Base-by-base conservation (phyloP, 1,140 invertebrate species). In the Macrobrachium rosenbergii region DNA sequence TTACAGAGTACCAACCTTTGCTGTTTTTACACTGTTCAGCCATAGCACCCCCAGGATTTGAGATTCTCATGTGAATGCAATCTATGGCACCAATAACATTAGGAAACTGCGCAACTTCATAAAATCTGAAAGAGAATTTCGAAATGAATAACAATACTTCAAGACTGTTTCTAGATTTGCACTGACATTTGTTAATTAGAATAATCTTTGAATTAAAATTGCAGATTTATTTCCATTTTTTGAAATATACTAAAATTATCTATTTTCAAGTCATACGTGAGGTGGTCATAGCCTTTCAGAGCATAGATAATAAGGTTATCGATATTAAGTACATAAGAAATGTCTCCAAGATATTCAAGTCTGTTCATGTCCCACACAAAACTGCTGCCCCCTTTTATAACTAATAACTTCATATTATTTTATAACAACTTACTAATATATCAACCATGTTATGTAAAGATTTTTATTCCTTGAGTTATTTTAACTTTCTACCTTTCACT, bases 51-150 rank as follows among this genome's bases (percentile, higher is more conserved):
- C 85, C 85, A 12, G 85, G 85, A 58, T 87, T 87, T 12, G 85
- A 87, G 21, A 87, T 87, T 43, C 78, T 67, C 78, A 87, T 87
- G 78, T 87, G 85, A 58, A 82, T 81, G 67, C 85, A 87, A 72
- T 81, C 85, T 7, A 87, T 87, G 69, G 85, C 85, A n/a, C 85
- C 85, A 64, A 87, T 82, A 19, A 87, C 78, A 64, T 87, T 87
- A 45, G 85, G 85, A 63, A 87, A 87, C 58, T 76, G 69, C 17
- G 79, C 78, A 23, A 82, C 69, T 58, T 81, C 69, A 75, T 87
- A 87, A 43, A 87, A 87, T 52, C 85, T 87, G 85, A 6, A 75
- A 23, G 64, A 83, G 43, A 19, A 45, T 2, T 52, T 37, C 28
- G 3, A 37, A 37, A 37, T 37, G 1, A 72, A 72, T 72, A 72